Base-by-base conservation (phyloP, 1,140 invertebrate species). In the Acyrthosiphon pisum region DNA sequence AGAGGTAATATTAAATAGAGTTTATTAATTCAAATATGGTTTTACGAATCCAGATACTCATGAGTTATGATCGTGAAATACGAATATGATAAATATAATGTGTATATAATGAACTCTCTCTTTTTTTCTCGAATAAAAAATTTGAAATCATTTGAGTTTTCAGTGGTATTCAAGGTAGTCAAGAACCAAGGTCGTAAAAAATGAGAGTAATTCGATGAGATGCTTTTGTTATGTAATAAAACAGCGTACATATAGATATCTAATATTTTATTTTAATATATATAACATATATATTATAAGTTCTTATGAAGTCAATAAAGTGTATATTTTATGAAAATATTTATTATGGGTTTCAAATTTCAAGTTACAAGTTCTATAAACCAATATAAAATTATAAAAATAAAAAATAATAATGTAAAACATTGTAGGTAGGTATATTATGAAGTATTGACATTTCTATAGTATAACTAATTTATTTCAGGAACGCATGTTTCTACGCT, bases 1-100 rank as follows among this genome's bases (percentile, higher is more conserved):
- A 94, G 96, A 94, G 95, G 96, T 94, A 94, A 94, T 60, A 89
- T 37, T 46, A 60, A 48, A 30, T 14, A 83, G 81, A 18, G 11
- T 76, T 44, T 76, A 44, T 87, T 22, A 48, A 81, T 93, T 37
- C 93, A 84, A 93, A 76, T 23, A 81, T 48, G 14, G 23, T 26
- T 30, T 68, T 22, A 41, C 1, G 26, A 44, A 48, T 68, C 6
- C 7, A 60, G 44, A 30, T 90, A 35, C 8, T 83, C 53, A 35
- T 88, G 8, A 23, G 6, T 30, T 44, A 44, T 6, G 8, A 86
- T 30, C 2, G 18, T 23, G 20, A 83, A 23, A 83, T 22, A 83
- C 2, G 2, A 37, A 83, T 22, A 83, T 83, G 20, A 83, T 83
- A 83, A 22, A 86, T 41, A 26, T 86, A 46, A 56, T 48, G 30